These are phyloP conservation scores for Lagopus leucura DNA, from an alignment of 2,113 vertebrate genomes.

Conservation along the genomic window DNA sequence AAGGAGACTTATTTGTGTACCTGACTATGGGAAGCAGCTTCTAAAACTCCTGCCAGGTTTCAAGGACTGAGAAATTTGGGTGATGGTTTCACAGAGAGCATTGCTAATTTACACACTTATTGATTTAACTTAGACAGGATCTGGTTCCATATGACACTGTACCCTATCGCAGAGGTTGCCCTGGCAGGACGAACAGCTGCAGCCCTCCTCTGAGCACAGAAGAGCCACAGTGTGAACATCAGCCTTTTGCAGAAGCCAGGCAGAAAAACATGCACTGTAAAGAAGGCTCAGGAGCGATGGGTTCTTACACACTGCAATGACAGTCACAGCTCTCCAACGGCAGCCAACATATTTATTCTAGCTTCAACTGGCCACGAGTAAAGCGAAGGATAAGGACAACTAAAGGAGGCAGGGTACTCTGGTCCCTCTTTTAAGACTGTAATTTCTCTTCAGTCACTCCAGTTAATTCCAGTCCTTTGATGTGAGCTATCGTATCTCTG, in stretches of 20 bases:
- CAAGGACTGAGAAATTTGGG: background rate
- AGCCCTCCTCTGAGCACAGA: background rate
- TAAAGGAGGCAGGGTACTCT: background rate
- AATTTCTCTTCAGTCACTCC: background rate
- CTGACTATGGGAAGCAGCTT: background rate
- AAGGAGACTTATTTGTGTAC: background rate
- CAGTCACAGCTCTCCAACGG: background rate
- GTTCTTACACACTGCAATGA: background rate
- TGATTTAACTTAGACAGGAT: background rate
- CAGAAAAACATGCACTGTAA: background rate
- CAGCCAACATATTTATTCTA: background rate
- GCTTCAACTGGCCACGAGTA: slow-evolving; percentile 15
- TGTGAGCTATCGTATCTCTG: background rate
- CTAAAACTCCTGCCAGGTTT: background rate
- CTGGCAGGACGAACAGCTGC: background rate
- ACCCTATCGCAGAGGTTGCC: background rate
- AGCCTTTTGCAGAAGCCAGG: slow-evolving; percentile 29
- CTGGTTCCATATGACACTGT: background rate
- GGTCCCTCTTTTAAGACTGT: background rate
- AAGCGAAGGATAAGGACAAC: background rate
- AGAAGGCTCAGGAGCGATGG: background rate
- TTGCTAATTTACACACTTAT: background rate
- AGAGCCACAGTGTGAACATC: background rate
- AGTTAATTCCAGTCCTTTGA: background rate
- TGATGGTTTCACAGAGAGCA: background rate